Percentiles rank a stretch among this genome's conserved stretches.
phyloP scores from a whole-genome alignment of 2,113 vertebrate species.

The Anolis carolinensis region DNA sequence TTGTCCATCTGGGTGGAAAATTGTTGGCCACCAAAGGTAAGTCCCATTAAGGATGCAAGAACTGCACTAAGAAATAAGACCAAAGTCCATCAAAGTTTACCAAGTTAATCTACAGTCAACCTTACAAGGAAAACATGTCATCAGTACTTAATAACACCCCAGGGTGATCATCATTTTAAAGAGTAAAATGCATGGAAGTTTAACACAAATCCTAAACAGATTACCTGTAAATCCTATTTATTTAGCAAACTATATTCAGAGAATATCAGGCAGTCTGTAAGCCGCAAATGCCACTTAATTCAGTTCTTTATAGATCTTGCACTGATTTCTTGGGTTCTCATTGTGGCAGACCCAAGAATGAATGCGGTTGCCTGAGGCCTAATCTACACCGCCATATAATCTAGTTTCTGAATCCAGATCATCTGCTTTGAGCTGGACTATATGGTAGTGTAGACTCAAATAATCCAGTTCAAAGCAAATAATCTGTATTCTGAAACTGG shows the following conservation, averaged over 20 bases:
- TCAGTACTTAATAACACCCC: neutral
- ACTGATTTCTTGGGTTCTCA: neutral
- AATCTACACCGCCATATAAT: no score
- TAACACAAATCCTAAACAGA: neutral
- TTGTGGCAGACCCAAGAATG: neutral
- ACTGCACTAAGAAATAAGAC: neutral
- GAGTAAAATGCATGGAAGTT: neutral
- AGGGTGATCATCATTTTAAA: neutral
- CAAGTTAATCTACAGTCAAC: neutral
- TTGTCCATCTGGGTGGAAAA: neutral
- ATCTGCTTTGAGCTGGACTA: no score
- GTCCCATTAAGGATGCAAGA: neutral
- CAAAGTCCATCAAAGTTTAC: neutral
- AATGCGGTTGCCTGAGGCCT: no score
- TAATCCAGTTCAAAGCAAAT: no score
- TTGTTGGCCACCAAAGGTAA: neutral
- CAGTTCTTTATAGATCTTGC: neutral
- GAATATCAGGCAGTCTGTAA: neutral
- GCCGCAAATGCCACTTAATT: neutral
- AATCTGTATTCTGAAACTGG: no score
- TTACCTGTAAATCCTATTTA: constrained; percentile 1
- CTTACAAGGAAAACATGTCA: neutral
- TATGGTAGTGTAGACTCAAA: no score
- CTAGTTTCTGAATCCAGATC: no score
- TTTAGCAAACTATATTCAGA: neutral